Evolutionary conservation across 2,888 invertebrate species (phyloP), one percentile per base, ranked within the genome.

Genomic region (Folsomia candida): DNA sequence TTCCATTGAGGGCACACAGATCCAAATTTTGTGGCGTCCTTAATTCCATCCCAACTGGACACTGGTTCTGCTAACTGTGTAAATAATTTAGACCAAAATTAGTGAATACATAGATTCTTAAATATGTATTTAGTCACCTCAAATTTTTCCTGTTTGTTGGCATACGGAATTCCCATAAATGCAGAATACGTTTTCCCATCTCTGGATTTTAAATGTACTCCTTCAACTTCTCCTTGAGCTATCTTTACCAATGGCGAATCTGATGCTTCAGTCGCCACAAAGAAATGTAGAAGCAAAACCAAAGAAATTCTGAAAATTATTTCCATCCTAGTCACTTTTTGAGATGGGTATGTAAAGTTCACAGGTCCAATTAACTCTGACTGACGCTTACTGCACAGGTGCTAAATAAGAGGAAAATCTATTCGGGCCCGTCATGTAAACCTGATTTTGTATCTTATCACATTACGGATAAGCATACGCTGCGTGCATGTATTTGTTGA

Each of bases 121-220:
- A 6, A n/a, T 51, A 26, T 26, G 18, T 66, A 25, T 25, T 54
- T 51, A 20, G 2, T 51, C 62, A 74, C 71, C 73, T 74, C 59
- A 60, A 74, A 74, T 25, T 68, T 28, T 24, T 71, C 71, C n/a
- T 70, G 73, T 6, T 37, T 26, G 27, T 74, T 66, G 3, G 69
- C 71, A 69, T 66, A 74, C 0, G 73, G 73, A 25, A 74, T 74
- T 51, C 73, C 73, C 71, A 71, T 74, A 54, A 68, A 74, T 3
- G 69, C 73, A 20, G 29, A 54, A 37, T 69, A 74, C 6, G 18
- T 47, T 26, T 63, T 71, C 1, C 71, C 71, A 14, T 63, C 67
- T 22, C 73, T 61, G 3, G 73, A 74, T 11, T 18, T 59, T 11
- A 68, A 27, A 25, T 20, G 6, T 14, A 69, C 68, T 3, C 73